Conservation (phyloP, 2,113 vertebrate genomes). For the Ptychochromis oligacanthus region DNA sequence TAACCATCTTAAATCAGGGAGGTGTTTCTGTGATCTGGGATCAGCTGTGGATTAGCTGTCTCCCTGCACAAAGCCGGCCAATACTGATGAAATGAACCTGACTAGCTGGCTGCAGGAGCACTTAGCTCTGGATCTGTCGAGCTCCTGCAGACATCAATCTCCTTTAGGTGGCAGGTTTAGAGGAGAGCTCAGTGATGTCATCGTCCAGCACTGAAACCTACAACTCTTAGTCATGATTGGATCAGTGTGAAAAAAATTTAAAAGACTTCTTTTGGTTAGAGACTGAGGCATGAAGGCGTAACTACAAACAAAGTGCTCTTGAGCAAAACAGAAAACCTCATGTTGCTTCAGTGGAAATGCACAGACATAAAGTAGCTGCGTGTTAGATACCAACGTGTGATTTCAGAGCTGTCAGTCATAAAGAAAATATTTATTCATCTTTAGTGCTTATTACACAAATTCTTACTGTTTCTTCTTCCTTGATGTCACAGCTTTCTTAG, state of each 20-base stretch:
- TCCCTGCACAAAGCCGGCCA: conserved; percentile 20
- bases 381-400: background rate
- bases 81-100: conserved; percentile 49
- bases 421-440: too few species aligned
- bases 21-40: conserved; percentile 42
- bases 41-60: conserved; percentile 43
- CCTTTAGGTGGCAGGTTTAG: conserved; percentile 60
- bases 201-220: conserved; percentile 11
- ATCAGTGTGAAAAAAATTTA: background rate
- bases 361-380: background rate
- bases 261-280: background rate
- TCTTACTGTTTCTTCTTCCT: background rate
- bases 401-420: background rate
- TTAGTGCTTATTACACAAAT: background rate
- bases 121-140: conserved; percentile 41
- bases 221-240: conserved; percentile 41
- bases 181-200: conserved; percentile 41
- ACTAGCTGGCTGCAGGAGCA: conserved; percentile 35
- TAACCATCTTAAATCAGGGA: background rate
- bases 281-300: background rate
- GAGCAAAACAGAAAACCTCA: background rate
- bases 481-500: background rate
- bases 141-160: conserved; percentile 51
- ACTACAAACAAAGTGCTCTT: background rate
- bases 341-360: background rate